phyloP scores from a whole-genome alignment of 2,113 vertebrate species.

The Psittacula cyanocephala region DNA sequence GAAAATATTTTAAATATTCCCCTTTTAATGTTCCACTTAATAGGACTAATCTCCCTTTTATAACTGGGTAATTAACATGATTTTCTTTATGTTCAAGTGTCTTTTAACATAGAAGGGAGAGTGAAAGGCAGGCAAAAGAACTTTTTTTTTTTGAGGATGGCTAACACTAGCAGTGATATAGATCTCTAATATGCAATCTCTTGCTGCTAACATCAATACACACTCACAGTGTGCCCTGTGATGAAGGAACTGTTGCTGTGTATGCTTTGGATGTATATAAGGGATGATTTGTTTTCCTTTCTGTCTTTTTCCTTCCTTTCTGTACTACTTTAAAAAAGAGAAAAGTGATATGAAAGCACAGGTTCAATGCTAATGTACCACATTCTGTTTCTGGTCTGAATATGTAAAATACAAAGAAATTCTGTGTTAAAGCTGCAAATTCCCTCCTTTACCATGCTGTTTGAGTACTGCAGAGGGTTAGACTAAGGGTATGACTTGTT shows the following conservation, averaged over 20 bases:
- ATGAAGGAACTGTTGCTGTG: conserved; percentile 49
- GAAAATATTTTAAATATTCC: not conserved
- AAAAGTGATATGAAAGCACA: conserved; percentile 3
- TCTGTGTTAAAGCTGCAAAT: conserved; percentile 36
- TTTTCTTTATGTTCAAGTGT: not conserved
- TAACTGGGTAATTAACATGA: not conserved
- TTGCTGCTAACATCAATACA: conserved; percentile 58
- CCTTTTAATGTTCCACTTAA: not conserved
- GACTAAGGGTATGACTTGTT: not conserved
- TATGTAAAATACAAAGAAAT: conserved; percentile 50
- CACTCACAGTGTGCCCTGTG: conserved; percentile 10
- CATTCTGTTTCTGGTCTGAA: conserved; percentile 47
- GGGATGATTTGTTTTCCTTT: conserved; percentile 43
- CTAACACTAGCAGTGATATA: not conserved
- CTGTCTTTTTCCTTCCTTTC: conserved; percentile 15
- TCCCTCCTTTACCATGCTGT: not conserved
- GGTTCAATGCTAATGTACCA: conserved; percentile 40
- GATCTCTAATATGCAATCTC: conserved; percentile 24
- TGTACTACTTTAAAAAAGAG: not conserved
- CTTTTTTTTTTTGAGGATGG: not conserved
- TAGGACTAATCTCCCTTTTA: not conserved
- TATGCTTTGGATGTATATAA: conserved; percentile 58
- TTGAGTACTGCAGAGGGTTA: not conserved
- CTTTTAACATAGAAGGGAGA: not conserved
- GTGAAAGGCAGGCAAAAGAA: not conserved